Percentiles rank a stretch among this genome's conserved stretches.
phyloP scores from a whole-genome alignment of 2,888 invertebrate species.

The Dendrolimus pini region DNA sequence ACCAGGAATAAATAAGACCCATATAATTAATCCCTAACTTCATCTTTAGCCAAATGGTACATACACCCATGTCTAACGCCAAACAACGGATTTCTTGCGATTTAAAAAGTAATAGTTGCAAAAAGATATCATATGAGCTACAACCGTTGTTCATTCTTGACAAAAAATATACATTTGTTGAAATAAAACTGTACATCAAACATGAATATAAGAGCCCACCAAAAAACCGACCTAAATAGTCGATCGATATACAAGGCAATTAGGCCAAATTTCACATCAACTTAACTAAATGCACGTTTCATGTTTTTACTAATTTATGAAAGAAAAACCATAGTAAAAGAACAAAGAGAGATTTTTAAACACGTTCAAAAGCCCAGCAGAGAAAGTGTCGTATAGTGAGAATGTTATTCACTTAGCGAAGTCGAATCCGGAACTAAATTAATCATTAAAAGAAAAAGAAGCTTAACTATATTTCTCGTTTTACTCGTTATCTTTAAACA shows the following conservation, averaged over 20 bases:
- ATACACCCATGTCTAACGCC: too few species aligned
- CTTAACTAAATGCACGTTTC: not conserved
- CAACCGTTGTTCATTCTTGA: too few species aligned
- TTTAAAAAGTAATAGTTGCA: too few species aligned
- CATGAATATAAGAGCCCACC: too few species aligned
- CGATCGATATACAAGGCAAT: not conserved
- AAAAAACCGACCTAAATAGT: too few species aligned
- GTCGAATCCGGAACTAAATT: conserved; percentile 21
- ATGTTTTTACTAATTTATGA: not conserved
- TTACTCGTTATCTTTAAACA: not conserved
- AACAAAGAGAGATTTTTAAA: conserved; percentile 3
- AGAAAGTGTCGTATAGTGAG: conserved; percentile 20
- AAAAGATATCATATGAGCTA: too few species aligned
- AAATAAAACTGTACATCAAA: too few species aligned
- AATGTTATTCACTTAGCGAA: conserved; percentile 18
- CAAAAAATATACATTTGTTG: too few species aligned
- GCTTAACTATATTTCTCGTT: conserved; percentile 8
- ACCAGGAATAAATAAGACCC: too few species aligned
- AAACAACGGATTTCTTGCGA: too few species aligned
- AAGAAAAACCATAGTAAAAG: not conserved
- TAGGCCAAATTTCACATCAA: not conserved
- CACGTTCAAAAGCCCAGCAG: conserved; percentile 1
- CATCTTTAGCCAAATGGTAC: too few species aligned
- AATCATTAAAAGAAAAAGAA: conserved; percentile 9
- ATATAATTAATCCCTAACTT: too few species aligned